Evolutionary conservation across 53 echinoderm and acorn worm species (phyloP), one percentile per base, ranked within the genome.

Genomic region (Glandiceps talaboti): DNA sequence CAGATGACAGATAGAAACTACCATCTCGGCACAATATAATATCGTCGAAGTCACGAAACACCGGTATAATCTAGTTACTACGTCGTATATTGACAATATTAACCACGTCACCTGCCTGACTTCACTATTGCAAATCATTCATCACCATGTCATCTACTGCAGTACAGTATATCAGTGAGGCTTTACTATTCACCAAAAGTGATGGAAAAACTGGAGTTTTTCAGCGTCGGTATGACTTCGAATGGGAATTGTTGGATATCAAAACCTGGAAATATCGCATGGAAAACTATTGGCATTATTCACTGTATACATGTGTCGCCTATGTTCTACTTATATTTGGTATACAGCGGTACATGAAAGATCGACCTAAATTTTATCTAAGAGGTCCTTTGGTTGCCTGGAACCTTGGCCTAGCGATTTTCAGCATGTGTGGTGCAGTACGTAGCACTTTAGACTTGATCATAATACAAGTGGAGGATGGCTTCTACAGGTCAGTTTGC

Each of bases 351-450:
- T 77, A 77, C 80, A 92, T 92, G 92, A 86, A 80, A 33, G 25
- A 82, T 33, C 87, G 89, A 28, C 74, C 78, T 1, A 77, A 89
- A 0, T 90, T 87, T 72, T 85, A 90, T 1, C 82, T 90, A 14
- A 84, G 87, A 10, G 80, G 75, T 27, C 80, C 87, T 32, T 79
- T 92, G 25, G 74, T 89, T 28, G 76, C 82, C 25, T 92, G 92
- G 92, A 92, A 92, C 81, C 77, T 92, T 30, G 73, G 83, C 29
- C 86, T 92, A 0, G 83, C 89, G 12, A 77, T 85, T 0, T 92
- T 92, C 79, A 92, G 92, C 73, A 74, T 92, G 73, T 74, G 82
- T 1, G 92, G 87, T 25, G 85, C 83, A 0, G 76, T 73, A 25
- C 83, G 92, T 6, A 81, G 75, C 1, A 74, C 81, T n/a, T 89